Evolutionary conservation across 2,888 invertebrate species (phyloP).

Genomic region (Chaitophorus viminalis): DNA sequence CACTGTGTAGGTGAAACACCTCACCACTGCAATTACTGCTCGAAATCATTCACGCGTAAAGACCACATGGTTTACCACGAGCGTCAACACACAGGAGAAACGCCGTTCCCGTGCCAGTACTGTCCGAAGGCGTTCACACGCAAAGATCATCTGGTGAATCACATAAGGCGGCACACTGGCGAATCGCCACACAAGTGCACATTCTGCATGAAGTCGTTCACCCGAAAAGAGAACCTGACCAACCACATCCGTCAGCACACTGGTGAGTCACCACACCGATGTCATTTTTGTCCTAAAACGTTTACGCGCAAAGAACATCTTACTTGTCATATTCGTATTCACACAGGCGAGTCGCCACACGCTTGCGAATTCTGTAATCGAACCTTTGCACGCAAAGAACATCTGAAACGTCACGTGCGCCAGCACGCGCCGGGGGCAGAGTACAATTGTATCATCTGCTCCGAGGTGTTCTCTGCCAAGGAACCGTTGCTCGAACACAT

Average conservation of each 20-base stretch:
- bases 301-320: slow-evolving; percentile 83
- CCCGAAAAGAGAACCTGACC: slow-evolving; percentile 66
- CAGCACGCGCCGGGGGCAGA: slow-evolving; percentile 72
- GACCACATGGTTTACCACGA: slow-evolving; percentile 89
- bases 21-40: slow-evolving; percentile 80
- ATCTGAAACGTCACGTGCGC: slow-evolving; percentile 81
- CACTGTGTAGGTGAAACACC: slow-evolving; percentile 68
- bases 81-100: slow-evolving; percentile 81
- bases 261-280: slow-evolving; percentile 79
- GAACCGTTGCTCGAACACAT: slow-evolving; percentile 81
- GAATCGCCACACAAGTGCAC: slow-evolving; percentile 89
- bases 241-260: slow-evolving; percentile 67
- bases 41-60: slow-evolving; percentile 86
- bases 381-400: slow-evolving; percentile 86
- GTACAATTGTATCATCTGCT: slow-evolving; percentile 82
- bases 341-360: slow-evolving; percentile 88
- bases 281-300: slow-evolving; percentile 82
- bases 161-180: slow-evolving; percentile 88
- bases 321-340: slow-evolving; percentile 80
- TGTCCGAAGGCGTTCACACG: slow-evolving; percentile 82
- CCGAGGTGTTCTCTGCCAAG: slow-evolving; percentile 79
- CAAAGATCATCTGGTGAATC: slow-evolving; percentile 88
- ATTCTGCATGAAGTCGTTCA: slow-evolving; percentile 75
- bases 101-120: slow-evolving; percentile 82
- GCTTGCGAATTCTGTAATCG: slow-evolving; percentile 86